Evolutionary conservation across 2,888 invertebrate genomes (phyloP).

Genomic region (Yponomeuta sedellus): DNA sequence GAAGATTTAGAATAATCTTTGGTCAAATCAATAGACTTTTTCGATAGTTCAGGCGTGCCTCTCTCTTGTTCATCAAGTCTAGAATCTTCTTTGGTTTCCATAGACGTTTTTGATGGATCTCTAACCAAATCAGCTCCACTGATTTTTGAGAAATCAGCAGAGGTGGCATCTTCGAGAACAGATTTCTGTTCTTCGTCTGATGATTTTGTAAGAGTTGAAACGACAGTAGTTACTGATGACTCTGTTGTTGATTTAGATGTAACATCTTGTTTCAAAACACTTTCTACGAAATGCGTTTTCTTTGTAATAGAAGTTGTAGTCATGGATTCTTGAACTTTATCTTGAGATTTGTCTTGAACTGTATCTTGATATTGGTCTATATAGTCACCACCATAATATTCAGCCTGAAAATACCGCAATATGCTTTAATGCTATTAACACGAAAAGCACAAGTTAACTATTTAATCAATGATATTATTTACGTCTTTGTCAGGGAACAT

Average conservation of each 20-base stretch:
- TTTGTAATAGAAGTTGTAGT: slow-evolving; percentile 27
- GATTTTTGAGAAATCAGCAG: slow-evolving; percentile 66
- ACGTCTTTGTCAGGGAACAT: slow-evolving; percentile 71
- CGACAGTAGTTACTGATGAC: slow-evolving; percentile 65
- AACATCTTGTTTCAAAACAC: slow-evolving; percentile 48
- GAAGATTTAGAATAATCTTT: slow-evolving; percentile 72
- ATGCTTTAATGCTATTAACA: background rate
- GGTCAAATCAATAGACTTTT: slow-evolving; percentile 64
- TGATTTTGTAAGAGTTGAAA: slow-evolving; percentile 65
- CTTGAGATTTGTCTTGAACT: slow-evolving; percentile 1
- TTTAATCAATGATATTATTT: slow-evolving; percentile 14
- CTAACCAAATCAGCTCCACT: slow-evolving; percentile 65
- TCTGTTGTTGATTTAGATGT: slow-evolving; percentile 70
- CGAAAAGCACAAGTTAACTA: too few species aligned
- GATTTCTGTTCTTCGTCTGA: slow-evolving; percentile 69
- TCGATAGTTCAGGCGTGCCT: slow-evolving; percentile 65
- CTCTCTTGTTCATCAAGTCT: slow-evolving; percentile 64
- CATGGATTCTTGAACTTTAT: background rate
- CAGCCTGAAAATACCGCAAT: slow-evolving; percentile 37
- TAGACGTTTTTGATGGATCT: slow-evolving; percentile 53
- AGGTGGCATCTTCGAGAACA: slow-evolving; percentile 63
- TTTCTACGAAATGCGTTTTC: slow-evolving; percentile 51
- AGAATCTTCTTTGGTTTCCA: slow-evolving; percentile 50
- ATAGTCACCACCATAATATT: slow-evolving; percentile 54
- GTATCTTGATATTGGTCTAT: slow-evolving; percentile 26